Evolutionary conservation across 2,888 invertebrate species (phyloP), one percentile per base, ranked within the genome.

Genomic region (Eupithecia inturbata): DNA sequence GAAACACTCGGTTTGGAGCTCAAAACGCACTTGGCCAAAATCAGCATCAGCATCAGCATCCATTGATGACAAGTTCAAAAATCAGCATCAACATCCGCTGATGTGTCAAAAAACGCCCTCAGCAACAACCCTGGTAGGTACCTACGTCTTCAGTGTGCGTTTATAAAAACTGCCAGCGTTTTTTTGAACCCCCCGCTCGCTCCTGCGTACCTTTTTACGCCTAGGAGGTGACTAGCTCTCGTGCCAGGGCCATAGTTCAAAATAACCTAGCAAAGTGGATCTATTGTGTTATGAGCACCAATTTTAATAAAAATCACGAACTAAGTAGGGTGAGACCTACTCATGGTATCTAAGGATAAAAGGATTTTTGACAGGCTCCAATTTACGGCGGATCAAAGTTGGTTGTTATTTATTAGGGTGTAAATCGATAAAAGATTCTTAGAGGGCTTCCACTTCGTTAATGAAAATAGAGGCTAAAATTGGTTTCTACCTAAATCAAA

Each of bases 371-470:
- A 87, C 87, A 87, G 81, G 78, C 82, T 81, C 84, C 85, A 87
- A 87, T 87, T 88, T 86, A 83, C 82, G 79, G 85, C 83, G 88
- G 88, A 88, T 88, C 89, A 88, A 86, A 88, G 87, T 87, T 86
- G 82, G 87, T 85, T 86, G 83, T 87, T 87, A 88, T 88, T 88
- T 88, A 88, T 88, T 85, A 86, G 83, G 82, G 82, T 83, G 80
- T 82, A 83, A 84, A 84, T 84, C 84, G 84, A 84, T 85, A 84
- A 84, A 80, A 80, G 80, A 71, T 73, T 72, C 77, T 79, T 83
- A 85, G 84, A 79, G 83, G 84, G 81, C 82, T 87, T 83, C 83
- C 73, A 71, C 67, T 71, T 74, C 74, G 78, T 71, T 78, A 41
- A 77, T 74, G 76, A 78, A 78, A 79, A 79, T 78, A 75, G 72